Percentiles rank a stretch among this genome's conserved stretches.
These are phyloP conservation scores for Cariama cristata DNA, from an alignment of 2,113 vertebrate species.

Conservation along the genomic window DNA sequence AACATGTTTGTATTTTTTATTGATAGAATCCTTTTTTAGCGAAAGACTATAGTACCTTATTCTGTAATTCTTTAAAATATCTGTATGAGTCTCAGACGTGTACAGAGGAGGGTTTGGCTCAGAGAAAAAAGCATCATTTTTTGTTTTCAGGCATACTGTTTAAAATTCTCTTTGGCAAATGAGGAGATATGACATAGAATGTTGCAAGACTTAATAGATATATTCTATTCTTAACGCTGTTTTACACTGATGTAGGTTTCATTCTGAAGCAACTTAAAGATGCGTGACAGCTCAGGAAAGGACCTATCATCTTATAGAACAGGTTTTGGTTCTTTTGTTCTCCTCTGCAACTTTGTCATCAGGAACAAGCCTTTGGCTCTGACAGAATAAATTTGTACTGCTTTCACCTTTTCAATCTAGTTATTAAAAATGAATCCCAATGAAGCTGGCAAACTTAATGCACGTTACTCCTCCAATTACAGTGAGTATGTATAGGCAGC, in stretches of 20 bases:
- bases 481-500: background rate
- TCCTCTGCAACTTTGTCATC: background rate
- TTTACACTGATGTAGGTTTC: background rate
- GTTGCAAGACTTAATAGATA: background rate
- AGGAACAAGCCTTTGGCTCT: background rate
- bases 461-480: background rate
- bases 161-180: background rate
- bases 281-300: background rate
- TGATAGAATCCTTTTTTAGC: background rate
- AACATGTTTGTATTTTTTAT: rapidly evolving
- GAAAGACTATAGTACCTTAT: background rate
- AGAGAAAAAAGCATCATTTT: background rate
- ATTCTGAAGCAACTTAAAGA: background rate
- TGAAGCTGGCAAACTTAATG: slow-evolving; percentile 11
- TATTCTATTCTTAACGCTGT: background rate
- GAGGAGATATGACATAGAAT: background rate
- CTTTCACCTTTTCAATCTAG: slow-evolving; percentile 26
- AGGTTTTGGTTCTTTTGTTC: background rate
- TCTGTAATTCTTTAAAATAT: background rate
- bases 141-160: background rate
- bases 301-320: background rate
- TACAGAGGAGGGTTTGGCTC: background rate
- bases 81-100: background rate
- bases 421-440: slow-evolving; percentile 19
- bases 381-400: background rate